A percentile compares a stretch with the other conserved stretches of the same genome.
Evolutionary conservation across 2,888 invertebrate genomes (phyloP).

Genomic region (Lasioglossum zephyrum): DNA sequence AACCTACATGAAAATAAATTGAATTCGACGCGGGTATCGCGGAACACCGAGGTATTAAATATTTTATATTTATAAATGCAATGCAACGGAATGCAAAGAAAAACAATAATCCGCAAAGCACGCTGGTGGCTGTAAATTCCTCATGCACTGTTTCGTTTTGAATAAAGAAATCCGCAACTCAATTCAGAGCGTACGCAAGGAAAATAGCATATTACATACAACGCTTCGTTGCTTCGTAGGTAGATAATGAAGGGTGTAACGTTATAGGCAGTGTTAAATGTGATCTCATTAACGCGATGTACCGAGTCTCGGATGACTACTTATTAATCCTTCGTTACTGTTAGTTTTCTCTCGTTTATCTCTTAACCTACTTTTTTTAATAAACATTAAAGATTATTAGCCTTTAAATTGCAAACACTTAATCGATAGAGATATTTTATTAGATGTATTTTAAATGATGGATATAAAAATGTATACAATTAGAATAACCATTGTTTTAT

Average conservation of each 20-base stretch:
- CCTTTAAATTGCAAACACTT: neutral
- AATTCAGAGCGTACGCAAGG: neutral
- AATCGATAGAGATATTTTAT: neutral
- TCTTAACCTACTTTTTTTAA: neutral
- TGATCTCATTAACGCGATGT: neutral
- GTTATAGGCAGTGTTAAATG: conserved; percentile 19
- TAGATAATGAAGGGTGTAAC: conserved; percentile 20
- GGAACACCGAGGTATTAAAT: neutral
- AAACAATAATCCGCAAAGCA: neutral
- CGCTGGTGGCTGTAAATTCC: neutral
- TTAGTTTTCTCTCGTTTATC: neutral
- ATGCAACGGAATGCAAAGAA: neutral
- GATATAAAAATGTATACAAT: neutral
- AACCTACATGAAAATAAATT: neutral
- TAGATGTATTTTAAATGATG: neutral
- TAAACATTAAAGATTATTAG: neutral
- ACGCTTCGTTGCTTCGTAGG: neutral
- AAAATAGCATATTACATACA: conserved; percentile 11
- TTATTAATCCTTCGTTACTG: conserved; percentile 1
- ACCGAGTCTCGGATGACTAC: conserved; percentile 1
- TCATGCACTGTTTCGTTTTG: neutral
- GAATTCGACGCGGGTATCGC: neutral
- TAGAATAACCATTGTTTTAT: neutral
- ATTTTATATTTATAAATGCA: neutral
- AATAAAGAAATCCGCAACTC: neutral